phyloP scores from a whole-genome alignment of 92 coral and sea anemone genomes.

The Phymanthus crucifer region DNA sequence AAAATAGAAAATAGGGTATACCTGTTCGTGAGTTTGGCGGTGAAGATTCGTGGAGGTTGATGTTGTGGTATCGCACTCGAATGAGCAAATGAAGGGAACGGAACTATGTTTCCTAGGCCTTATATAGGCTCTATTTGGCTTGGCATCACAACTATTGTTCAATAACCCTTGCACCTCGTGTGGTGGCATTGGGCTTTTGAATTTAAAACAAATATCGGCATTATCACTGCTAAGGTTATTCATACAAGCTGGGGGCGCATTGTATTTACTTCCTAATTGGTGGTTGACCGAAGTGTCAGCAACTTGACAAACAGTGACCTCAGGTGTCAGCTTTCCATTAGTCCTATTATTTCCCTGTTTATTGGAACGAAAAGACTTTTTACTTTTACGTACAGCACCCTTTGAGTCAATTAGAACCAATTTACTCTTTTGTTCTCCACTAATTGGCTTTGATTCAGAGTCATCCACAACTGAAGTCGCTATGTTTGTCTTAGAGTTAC shows the following conservation, averaged over 20 bases:
- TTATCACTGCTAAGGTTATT: neutral
- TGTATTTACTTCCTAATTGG: neutral
- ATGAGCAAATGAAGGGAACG: neutral
- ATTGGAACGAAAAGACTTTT: neutral
- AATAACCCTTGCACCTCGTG: neutral
- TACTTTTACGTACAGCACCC: neutral
- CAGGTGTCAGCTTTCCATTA: conserved; percentile 5
- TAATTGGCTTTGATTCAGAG: neutral
- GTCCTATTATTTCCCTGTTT: neutral
- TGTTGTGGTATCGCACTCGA: neutral
- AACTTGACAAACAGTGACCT: neutral
- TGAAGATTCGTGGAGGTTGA: neutral
- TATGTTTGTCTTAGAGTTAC: neutral
- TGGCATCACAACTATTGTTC: neutral
- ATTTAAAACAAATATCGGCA: neutral
- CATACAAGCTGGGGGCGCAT: neutral
- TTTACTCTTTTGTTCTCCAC: neutral
- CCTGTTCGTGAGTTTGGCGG: neutral
- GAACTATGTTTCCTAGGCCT: neutral
- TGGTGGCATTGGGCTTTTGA: neutral
- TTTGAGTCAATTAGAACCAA: neutral
- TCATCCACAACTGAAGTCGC: neutral
- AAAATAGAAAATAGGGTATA: neutral
- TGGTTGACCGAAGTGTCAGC: neutral
- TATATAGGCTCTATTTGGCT: neutral